Evolutionary conservation across 2,888 invertebrate species (phyloP).

Genomic region (Pegoplata infirma): DNA sequence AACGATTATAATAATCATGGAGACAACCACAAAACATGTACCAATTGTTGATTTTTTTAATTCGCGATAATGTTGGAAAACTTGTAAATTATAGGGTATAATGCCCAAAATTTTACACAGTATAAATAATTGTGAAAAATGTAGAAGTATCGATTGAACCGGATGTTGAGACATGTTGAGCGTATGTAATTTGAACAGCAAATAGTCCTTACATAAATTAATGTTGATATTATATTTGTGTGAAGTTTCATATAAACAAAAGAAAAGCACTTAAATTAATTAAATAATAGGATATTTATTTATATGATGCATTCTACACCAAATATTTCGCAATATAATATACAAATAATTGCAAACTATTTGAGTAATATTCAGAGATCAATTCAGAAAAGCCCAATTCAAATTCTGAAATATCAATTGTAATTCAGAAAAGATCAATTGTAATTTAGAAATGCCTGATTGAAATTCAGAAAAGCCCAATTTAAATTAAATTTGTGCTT

Average conservation of each 20-base stretch:
- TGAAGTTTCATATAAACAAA: too few species aligned
- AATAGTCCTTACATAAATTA: neutral
- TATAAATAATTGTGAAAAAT: conserved; percentile 72
- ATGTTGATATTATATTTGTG: neutral
- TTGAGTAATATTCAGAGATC: too few species aligned
- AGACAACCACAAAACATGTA: conserved; percentile 68
- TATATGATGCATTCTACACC: too few species aligned
- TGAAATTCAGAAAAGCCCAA: too few species aligned
- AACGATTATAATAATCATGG: conserved; percentile 67
- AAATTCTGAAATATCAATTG: too few species aligned
- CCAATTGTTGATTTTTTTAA: conserved; percentile 73
- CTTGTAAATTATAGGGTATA: conserved; percentile 72
- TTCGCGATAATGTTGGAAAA: conserved; percentile 68
- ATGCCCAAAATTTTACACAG: conserved; percentile 75
- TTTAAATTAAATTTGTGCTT: too few species aligned
- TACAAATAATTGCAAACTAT: too few species aligned
- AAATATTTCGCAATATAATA: too few species aligned
- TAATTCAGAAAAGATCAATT: too few species aligned
- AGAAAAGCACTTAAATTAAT: conserved; percentile 49
- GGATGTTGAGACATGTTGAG: conserved; percentile 58
- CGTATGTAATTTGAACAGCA: neutral
- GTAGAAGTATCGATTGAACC: conserved; percentile 70
- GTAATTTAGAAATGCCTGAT: too few species aligned
- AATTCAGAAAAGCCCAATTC: too few species aligned
- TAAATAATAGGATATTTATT: conserved; percentile 16